Percentiles rank a stretch among this genome's conserved stretches.
These are phyloP conservation scores for Rambutsinella grinnellia DNA, from an alignment of 2,888 invertebrate species.

Conservation along the genomic window DNA sequence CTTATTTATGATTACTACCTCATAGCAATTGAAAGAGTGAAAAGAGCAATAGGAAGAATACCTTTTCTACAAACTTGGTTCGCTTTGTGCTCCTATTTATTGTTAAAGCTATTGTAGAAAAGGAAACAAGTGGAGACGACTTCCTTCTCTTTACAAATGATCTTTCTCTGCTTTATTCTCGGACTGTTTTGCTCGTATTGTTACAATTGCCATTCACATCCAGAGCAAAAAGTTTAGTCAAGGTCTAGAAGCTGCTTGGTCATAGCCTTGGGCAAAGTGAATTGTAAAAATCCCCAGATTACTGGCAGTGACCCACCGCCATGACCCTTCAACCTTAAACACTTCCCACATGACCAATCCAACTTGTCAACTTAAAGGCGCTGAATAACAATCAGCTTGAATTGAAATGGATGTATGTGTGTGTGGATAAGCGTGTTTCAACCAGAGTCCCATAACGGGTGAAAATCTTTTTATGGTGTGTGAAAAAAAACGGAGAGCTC, in stretches of 20 bases:
- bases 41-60: not conserved
- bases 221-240: too few relatives aligned
- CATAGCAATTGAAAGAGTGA: constrained; percentile 18
- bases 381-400: too few relatives aligned
- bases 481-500: too few relatives aligned
- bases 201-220: too few relatives aligned
- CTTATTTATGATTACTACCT: constrained; percentile 45
- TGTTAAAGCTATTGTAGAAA: constrained; percentile 3
- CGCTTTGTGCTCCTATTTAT: constrained; percentile 6
- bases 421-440: too few relatives aligned
- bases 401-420: too few relatives aligned
- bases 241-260: too few relatives aligned
- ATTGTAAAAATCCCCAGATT: too few relatives aligned
- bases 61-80: constrained; percentile 1
- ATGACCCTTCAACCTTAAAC: not conserved
- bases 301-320: not conserved
- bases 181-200: constrained; percentile 3
- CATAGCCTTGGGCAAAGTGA: too few relatives aligned
- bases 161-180: not conserved
- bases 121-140: not conserved
- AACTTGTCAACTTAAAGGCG: not conserved
- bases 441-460: too few relatives aligned
- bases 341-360: not conserved
- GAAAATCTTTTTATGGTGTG: too few relatives aligned
- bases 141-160: too few relatives aligned